Evolutionary conservation across 2,113 vertebrate species (phyloP).

Genomic region (Cyrtonyx montezumae): DNA sequence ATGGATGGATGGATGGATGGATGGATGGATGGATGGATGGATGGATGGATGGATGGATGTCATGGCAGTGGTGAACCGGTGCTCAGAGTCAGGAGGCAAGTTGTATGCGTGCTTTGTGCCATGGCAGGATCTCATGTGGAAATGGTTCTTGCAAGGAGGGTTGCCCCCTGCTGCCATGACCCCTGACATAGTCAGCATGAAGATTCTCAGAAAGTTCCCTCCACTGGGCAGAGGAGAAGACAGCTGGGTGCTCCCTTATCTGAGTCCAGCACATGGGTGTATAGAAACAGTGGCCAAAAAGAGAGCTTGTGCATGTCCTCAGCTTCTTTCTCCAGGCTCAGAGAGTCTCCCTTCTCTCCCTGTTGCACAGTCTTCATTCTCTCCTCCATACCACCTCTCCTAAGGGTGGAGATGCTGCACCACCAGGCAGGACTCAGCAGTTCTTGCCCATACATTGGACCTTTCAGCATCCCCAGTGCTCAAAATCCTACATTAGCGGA

Average conservation of each 20-base stretch:
- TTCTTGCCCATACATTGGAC: background rate
- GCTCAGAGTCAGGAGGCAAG: background rate
- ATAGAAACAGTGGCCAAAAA: background rate
- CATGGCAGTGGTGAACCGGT: background rate
- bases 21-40: background rate
- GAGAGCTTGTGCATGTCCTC: background rate
- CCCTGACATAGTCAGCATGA: accelerated
- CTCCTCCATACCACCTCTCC: background rate
- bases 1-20: too few species aligned
- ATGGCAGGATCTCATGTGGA: background rate
- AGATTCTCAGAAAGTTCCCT: background rate
- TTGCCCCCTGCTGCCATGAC: background rate
- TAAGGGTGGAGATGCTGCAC: background rate
- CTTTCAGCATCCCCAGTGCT: background rate
- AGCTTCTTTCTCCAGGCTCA: background rate
- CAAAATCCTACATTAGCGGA: background rate
- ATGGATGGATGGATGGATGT: background rate
- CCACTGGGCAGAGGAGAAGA: background rate
- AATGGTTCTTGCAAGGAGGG: background rate
- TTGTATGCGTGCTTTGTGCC: background rate
- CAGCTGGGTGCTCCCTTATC: background rate
- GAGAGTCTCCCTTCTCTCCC: background rate
- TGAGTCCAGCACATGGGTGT: background rate
- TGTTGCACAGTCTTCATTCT: background rate
- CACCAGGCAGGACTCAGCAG: background rate